phyloP scores from a whole-genome alignment of 2,888 invertebrate species.

The Macaria liturata region DNA sequence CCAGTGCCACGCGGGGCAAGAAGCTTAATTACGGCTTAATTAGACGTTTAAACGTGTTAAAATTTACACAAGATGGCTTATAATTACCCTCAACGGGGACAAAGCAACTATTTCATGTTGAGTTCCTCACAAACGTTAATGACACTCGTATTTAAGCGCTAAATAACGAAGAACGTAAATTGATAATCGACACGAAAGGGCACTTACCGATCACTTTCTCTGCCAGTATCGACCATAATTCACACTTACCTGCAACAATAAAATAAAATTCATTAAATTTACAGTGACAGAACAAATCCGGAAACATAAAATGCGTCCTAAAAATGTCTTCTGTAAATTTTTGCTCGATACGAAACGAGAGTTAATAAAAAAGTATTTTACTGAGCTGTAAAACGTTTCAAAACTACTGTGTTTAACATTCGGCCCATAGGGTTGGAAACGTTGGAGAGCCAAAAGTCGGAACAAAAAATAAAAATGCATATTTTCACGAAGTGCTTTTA shows the following conservation, averaged over 20 bases:
- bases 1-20: slow-evolving; percentile 7
- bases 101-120: slow-evolving; percentile 2
- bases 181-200: slow-evolving; percentile 2
- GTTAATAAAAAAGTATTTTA: slow-evolving; percentile 49
- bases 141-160: background rate
- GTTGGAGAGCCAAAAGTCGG: slow-evolving; percentile 20
- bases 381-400: slow-evolving; percentile 50
- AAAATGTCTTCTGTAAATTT: slow-evolving; percentile 45
- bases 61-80: slow-evolving; percentile 9
- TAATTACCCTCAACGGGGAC: background rate
- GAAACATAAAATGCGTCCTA: slow-evolving; percentile 43
- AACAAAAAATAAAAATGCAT: slow-evolving; percentile 22
- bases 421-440: slow-evolving; percentile 9
- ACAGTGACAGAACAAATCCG: slow-evolving; percentile 37
- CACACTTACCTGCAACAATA: slow-evolving; percentile 57
- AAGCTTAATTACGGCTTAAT: slow-evolving; percentile 16
- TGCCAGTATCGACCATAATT: slow-evolving; percentile 21
- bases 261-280: slow-evolving; percentile 47
- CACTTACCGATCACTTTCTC: slow-evolving; percentile 27
- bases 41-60: slow-evolving; percentile 13
- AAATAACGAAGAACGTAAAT: background rate
- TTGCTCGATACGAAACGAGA: slow-evolving; percentile 37
- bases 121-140: background rate
- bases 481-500: slow-evolving; percentile 23
- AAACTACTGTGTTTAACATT: slow-evolving; percentile 37